A percentile compares a stretch with the other conserved stretches of the same genome.
Conservation (phyloP, 2,113 vertebrate species). For the Pseudorhombus dupliciocellatus region DNA sequence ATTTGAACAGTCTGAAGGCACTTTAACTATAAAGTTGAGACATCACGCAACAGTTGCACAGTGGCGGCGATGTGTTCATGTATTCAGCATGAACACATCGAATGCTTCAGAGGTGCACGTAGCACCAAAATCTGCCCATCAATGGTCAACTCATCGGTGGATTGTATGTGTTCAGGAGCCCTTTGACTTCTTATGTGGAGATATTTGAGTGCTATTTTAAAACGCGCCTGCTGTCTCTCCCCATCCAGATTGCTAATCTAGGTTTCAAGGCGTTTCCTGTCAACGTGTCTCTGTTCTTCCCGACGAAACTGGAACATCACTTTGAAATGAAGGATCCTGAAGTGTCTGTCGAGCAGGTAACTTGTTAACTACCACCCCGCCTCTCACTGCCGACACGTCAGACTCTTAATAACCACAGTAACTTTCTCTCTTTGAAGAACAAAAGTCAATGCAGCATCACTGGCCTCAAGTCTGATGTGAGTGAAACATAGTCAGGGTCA, state of each 20-base stretch:
- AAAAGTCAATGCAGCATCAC: constrained; percentile 46
- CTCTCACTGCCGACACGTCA: neutral
- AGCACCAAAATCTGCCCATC: too few relatives aligned
- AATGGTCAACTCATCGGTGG: too few relatives aligned
- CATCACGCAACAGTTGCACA: too few relatives aligned
- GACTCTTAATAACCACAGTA: neutral
- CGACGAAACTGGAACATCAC: constrained; percentile 51
- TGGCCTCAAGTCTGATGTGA: constrained; percentile 29
- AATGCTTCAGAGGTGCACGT: too few relatives aligned
- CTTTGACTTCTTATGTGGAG: too few relatives aligned
- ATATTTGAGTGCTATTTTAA: neutral
- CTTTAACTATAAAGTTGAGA: too few relatives aligned
- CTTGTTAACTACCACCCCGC: neutral
- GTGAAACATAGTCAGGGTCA: constrained; percentile 14
- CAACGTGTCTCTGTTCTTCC: constrained; percentile 61
- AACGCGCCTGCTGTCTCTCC: neutral
- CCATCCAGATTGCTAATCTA: constrained; percentile 70
- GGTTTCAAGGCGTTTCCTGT: constrained; percentile 68
- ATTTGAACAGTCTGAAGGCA: too few relatives aligned
- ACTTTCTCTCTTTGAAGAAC: constrained; percentile 50
- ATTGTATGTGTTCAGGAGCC: too few relatives aligned
- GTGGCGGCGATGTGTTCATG: too few relatives aligned
- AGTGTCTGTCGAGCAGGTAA: constrained; percentile 50
- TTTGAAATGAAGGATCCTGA: constrained; percentile 61
- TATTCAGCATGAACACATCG: too few relatives aligned